Evolutionary conservation across 2,888 invertebrate genomes (phyloP).

Genomic region (Agriopis leucophaearia): DNA sequence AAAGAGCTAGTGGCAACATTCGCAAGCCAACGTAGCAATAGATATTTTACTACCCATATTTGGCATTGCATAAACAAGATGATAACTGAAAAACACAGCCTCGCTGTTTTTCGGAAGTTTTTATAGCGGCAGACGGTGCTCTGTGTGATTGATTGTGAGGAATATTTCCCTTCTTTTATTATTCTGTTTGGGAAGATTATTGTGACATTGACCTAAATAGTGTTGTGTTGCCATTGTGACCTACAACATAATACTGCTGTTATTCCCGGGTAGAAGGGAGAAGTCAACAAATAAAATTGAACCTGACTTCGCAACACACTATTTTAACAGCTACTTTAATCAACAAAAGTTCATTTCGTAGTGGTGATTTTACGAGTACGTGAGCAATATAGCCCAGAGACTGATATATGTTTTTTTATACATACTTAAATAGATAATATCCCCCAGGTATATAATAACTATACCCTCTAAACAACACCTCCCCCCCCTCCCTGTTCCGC

Average conservation of each 20-base stretch:
- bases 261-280: neutral
- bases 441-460: no score
- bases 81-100: constrained; percentile 54
- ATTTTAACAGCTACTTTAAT: no score
- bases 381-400: no score
- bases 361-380: no score
- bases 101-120: constrained; percentile 52
- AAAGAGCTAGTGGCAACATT: constrained; percentile 27
- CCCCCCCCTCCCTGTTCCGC: no score
- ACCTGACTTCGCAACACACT: no score
- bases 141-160: constrained; percentile 53
- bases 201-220: constrained; percentile 32
- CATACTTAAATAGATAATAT: no score
- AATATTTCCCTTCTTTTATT: constrained; percentile 47
- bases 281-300: neutral
- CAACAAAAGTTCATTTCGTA: no score
- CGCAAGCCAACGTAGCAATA: constrained; percentile 51
- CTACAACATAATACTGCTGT: constrained; percentile 7
- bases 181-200: constrained; percentile 41
- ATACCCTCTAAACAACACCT: no score
- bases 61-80: constrained; percentile 60
- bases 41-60: constrained; percentile 58
- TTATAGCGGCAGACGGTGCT: constrained; percentile 50
- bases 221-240: constrained; percentile 10
- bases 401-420: no score